These are phyloP conservation scores for Heterodera schachtii DNA, from an alignment of 1,140 invertebrate genomes.

Conservation along the genomic window DNA sequence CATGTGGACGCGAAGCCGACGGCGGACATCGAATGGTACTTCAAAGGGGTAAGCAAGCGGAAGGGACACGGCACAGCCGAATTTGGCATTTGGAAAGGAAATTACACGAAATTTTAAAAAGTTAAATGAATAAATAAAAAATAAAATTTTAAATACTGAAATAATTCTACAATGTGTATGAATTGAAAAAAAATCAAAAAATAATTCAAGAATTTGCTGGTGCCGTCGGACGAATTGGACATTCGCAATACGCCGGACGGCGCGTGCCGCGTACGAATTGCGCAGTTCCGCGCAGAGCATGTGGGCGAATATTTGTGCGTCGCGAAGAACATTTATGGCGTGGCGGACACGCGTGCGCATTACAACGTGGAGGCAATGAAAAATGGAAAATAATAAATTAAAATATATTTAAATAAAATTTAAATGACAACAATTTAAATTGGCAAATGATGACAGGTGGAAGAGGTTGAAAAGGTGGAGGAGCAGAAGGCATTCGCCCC, in stretches of 20 bases:
- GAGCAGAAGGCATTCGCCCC: constrained; percentile 51
- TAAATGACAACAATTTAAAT: no score
- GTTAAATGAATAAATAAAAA: background rate
- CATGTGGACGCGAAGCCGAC: constrained; percentile 64
- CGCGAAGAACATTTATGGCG: constrained; percentile 87
- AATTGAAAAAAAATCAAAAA: no score
- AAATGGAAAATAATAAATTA: no score
- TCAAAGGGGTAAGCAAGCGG: constrained; percentile 14
- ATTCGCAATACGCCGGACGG: constrained; percentile 77
- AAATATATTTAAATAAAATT: no score
- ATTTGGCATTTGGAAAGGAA: no score
- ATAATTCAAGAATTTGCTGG: constrained; percentile 70
- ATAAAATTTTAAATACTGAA: no score
- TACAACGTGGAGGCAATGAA: constrained; percentile 77
- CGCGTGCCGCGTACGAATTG: constrained; percentile 86
- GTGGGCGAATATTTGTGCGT: constrained; percentile 90
- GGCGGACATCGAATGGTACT: constrained; percentile 60
- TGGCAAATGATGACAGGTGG: background rate
- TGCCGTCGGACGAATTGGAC: constrained; percentile 75
- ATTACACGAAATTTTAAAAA: no score
- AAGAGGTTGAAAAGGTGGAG: constrained; percentile 26
- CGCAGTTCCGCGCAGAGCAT: constrained; percentile 81
- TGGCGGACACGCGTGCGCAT: constrained; percentile 78
- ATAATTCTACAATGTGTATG: no score
- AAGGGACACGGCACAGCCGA: no score